Evolutionary conservation across 2,113 vertebrate species (phyloP).

Genomic region (Pseudopipra pipra): DNA sequence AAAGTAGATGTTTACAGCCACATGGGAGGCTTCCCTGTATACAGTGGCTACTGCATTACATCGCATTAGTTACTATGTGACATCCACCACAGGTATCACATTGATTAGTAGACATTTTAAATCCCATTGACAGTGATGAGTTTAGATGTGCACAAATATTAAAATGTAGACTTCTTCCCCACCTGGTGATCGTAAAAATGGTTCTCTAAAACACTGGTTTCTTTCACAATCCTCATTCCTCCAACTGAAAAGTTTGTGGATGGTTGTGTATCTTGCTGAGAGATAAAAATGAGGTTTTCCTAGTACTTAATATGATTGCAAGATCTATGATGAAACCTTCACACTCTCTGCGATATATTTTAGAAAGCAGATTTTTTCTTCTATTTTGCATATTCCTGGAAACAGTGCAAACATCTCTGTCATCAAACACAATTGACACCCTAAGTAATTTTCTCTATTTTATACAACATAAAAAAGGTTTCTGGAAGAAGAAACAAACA

Average conservation of each 20-base stretch:
- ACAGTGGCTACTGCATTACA: conserved; percentile 45
- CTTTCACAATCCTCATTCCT: background rate
- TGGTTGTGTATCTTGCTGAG: background rate
- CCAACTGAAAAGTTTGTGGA: background rate
- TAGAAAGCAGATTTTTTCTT: background rate
- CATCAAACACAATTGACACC: background rate
- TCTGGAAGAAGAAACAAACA: background rate
- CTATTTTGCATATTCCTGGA: background rate
- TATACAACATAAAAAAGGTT: background rate
- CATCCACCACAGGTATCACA: conserved; percentile 26
- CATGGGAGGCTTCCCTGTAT: conserved; percentile 4
- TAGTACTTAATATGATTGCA: background rate
- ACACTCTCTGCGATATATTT: background rate
- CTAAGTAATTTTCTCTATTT: background rate
- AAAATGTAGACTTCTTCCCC: background rate
- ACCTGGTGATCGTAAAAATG: background rate
- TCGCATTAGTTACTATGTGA: background rate
- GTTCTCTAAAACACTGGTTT: background rate
- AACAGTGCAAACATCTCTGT: background rate
- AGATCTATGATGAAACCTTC: background rate
- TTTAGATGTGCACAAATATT: conserved; percentile 22
- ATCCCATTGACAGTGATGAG: conserved; percentile 8
- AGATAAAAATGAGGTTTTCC: background rate
- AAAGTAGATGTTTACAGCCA: conserved; percentile 58
- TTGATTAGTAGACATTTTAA: conserved; percentile 28